These are phyloP conservation scores for Eurois occulta DNA, from an alignment of 2,888 invertebrate species.

Conservation along the genomic window DNA sequence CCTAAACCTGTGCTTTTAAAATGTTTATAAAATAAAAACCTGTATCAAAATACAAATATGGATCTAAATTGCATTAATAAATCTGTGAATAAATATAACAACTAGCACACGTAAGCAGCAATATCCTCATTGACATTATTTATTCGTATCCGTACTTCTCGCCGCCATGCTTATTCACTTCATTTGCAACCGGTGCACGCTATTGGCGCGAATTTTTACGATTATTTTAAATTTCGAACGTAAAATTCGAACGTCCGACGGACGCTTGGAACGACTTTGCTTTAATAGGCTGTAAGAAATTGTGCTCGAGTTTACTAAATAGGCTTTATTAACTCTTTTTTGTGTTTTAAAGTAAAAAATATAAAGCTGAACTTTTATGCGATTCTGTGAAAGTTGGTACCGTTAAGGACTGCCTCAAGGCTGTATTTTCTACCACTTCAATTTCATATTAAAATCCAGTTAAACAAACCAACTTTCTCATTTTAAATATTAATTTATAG, in stretches of 20 bases:
- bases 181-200: slow-evolving; percentile 63
- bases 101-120: slow-evolving; percentile 44
- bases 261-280: slow-evolving; percentile 51
- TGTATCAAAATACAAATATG: slow-evolving; percentile 14
- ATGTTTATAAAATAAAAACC: slow-evolving; percentile 3
- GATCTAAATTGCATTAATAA: slow-evolving; percentile 37
- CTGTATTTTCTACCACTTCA: slow-evolving; percentile 19
- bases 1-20: neutral
- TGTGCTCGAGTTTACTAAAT: slow-evolving; percentile 42
- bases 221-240: slow-evolving; percentile 67
- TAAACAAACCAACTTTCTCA: slow-evolving; percentile 39
- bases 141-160: slow-evolving; percentile 45
- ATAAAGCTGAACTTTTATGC: slow-evolving; percentile 28
- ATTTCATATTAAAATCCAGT: slow-evolving; percentile 34
- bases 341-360: slow-evolving; percentile 25
- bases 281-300: slow-evolving; percentile 65
- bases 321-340: slow-evolving; percentile 52
- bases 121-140: slow-evolving; percentile 60
- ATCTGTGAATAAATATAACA: slow-evolving; percentile 34
- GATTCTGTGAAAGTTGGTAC: slow-evolving; percentile 20
- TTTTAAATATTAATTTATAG: slow-evolving; percentile 51
- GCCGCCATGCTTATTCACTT: slow-evolving; percentile 62
- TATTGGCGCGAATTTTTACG: slow-evolving; percentile 66
- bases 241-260: slow-evolving; percentile 61
- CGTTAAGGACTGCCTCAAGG: neutral